phyloP scores from a whole-genome alignment of 2,113 vertebrate genomes.

The Uropsilus gracilis region DNA sequence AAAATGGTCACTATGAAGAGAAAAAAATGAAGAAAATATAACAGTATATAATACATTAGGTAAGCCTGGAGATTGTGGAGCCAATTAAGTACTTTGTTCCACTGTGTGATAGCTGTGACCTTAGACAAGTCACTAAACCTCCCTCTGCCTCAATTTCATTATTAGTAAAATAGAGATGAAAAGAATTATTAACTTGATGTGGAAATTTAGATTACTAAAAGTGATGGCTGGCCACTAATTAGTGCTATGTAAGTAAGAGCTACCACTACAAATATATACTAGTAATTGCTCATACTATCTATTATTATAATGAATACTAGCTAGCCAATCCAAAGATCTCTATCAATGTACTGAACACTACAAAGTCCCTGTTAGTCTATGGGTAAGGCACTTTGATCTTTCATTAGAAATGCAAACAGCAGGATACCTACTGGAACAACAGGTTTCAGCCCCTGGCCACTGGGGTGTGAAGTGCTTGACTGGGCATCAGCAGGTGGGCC shows the following conservation, averaged over 20 bases:
- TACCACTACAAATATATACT: neutral
- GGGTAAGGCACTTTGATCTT: constrained; percentile 50
- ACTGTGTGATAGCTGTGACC: neutral
- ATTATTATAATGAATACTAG: neutral
- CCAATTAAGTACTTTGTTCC: too few relatives aligned
- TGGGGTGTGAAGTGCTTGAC: constrained; percentile 82
- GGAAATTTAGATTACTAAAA: neutral
- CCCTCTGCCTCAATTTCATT: neutral
- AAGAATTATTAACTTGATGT: neutral
- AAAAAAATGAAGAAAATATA: neutral
- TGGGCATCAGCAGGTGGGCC: constrained; percentile 85
- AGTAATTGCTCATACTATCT: neutral
- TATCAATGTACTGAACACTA: constrained; percentile 2
- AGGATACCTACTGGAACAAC: constrained; percentile 84
- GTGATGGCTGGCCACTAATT: neutral
- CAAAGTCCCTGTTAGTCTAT: neutral
- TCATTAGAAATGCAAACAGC: constrained; percentile 48
- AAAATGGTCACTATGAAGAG: neutral
- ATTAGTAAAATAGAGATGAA: constrained; percentile 16
- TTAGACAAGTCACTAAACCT: neutral
- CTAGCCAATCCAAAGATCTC: neutral
- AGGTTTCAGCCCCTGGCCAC: constrained; percentile 83
- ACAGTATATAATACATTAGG: rapidly evolving
- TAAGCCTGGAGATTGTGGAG: neutral
- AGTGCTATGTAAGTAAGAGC: neutral